Percentiles rank a stretch among this genome's conserved stretches.
phyloP scores from a whole-genome alignment of 2,113 vertebrate species.

The Pelecanoides urinatrix region DNA sequence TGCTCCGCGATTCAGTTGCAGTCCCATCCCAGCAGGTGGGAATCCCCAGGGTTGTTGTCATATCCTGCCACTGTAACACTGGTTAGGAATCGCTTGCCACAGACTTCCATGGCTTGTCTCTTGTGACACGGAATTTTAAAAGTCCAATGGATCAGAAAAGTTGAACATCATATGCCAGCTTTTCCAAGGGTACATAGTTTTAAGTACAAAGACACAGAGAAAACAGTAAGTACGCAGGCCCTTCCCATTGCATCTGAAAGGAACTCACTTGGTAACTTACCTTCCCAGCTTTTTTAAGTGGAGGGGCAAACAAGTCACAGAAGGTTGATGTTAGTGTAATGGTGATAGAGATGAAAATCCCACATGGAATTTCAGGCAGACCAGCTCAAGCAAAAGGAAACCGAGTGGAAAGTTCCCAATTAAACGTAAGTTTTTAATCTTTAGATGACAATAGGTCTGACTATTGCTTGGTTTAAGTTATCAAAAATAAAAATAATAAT shows the following conservation, averaged over 20 bases:
- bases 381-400: not conserved
- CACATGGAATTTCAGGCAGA: not conserved
- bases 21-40: rapidly evolving
- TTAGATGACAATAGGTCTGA: not conserved
- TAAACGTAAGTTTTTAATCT: not conserved
- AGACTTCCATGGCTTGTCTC: not conserved
- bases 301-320: not conserved
- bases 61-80: not conserved
- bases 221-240: not conserved
- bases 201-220: not conserved
- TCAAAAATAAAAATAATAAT: too few species aligned
- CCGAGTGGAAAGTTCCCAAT: not conserved
- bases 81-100: not conserved
- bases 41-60: not conserved
- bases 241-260: not conserved
- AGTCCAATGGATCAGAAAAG: not conserved
- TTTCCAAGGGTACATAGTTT: too few species aligned
- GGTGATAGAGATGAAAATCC: not conserved
- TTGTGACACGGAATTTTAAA: not conserved
- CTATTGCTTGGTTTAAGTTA: not conserved
- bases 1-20: rapidly evolving
- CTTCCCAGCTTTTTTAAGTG: not conserved
- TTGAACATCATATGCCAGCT: not conserved
- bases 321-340: not conserved
- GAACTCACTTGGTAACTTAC: not conserved